phyloP scores from a whole-genome alignment of 2,797 vertebrate genomes.

The Cephalopachus bancanus region DNA sequence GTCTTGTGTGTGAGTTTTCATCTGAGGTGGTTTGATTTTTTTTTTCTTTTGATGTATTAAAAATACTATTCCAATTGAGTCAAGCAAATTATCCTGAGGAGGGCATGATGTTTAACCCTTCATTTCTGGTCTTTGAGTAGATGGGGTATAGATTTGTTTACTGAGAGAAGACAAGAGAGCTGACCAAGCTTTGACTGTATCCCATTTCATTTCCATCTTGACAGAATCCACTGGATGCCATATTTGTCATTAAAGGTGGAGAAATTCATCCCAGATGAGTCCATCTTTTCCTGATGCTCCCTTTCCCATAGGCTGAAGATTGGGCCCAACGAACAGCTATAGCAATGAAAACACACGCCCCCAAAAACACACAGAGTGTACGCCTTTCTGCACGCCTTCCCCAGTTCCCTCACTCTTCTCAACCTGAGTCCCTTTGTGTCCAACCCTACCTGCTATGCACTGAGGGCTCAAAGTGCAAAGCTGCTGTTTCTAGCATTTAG shows the following conservation, averaged over 20 bases:
- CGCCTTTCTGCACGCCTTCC: not conserved
- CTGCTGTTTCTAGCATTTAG: not conserved
- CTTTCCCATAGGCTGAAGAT: not conserved
- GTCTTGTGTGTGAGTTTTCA: not conserved
- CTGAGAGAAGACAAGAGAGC: not conserved
- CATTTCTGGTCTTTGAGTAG: not conserved
- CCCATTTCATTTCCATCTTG: conserved; percentile 54
- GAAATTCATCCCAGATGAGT: not conserved
- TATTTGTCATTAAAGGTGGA: not conserved
- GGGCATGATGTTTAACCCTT: not conserved
- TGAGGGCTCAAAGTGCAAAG: not conserved
- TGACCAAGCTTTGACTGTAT: not conserved
- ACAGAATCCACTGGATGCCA: not conserved
- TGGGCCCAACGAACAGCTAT: not conserved
- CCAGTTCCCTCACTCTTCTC: not conserved
- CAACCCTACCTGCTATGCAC: not conserved
- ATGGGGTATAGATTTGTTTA: not conserved
- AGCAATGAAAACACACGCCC: not conserved
- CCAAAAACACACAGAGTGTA: not conserved
- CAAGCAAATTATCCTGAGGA: not conserved
- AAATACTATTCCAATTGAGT: not conserved
- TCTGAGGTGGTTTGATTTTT: not conserved
- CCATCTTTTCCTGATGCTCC: not conserved
- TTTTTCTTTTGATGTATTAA: not conserved
- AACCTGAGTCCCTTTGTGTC: not conserved